These are phyloP conservation scores for Andricus quercusramuli DNA, from an alignment of 2,888 invertebrate species.

Conservation along the genomic window DNA sequence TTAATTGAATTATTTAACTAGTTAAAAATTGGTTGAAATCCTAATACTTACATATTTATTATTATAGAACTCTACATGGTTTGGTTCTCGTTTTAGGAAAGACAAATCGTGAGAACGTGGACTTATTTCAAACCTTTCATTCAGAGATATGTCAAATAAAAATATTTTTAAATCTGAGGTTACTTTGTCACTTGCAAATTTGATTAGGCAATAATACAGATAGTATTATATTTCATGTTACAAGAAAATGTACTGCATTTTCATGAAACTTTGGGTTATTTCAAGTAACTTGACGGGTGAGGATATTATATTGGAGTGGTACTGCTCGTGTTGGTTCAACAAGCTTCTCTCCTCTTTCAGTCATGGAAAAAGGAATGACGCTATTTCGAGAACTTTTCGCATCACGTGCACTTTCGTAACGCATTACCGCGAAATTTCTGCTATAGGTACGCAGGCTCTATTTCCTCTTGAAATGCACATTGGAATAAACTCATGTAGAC, in stretches of 20 bases:
- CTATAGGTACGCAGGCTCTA: slow-evolving; percentile 22
- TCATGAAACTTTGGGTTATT: slow-evolving; percentile 1
- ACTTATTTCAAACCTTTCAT: background rate
- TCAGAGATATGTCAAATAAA: too few species aligned
- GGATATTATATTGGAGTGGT: slow-evolving; percentile 37
- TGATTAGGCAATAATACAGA: background rate
- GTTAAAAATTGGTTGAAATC: too few species aligned
- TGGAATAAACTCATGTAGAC: slow-evolving; percentile 31
- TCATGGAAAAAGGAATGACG: slow-evolving; percentile 24
- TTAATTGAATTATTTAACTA: too few species aligned
- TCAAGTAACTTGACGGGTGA: background rate
- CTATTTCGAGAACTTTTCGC: slow-evolving; percentile 34
- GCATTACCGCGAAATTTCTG: slow-evolving; percentile 37
- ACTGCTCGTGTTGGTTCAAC: slow-evolving; percentile 22
- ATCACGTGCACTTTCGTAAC: slow-evolving; percentile 36
- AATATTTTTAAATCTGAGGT: background rate
- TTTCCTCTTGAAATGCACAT: slow-evolving; percentile 32
- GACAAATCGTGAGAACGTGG: too few species aligned
- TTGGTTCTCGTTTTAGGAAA: too few species aligned
- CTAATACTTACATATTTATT: too few species aligned
- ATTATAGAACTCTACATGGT: too few species aligned
- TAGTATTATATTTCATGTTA: background rate
- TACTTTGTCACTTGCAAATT: background rate
- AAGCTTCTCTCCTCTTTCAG: slow-evolving; percentile 12
- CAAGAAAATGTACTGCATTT: background rate